Evolutionary conservation across 1,140 invertebrate genomes (phyloP), one percentile per base, ranked within the genome.

Genomic region (Eriocheir sinensis): DNA sequence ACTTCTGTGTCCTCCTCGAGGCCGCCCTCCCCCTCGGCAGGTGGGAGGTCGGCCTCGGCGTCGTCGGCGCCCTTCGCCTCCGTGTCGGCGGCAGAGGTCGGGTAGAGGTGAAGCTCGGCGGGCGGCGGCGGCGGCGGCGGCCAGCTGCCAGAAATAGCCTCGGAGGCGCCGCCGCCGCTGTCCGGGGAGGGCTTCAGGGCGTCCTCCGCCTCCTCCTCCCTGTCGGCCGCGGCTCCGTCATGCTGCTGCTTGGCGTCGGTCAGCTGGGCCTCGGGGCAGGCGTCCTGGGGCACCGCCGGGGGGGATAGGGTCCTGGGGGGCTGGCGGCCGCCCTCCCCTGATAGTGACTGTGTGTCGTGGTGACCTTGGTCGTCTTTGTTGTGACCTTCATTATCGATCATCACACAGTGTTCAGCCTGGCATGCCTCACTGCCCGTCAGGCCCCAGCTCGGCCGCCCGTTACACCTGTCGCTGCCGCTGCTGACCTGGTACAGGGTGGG

Each of bases 81-180:
- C 94, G 92, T 94, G 81, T 36, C 81, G 48, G 81, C 36, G 81
- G 81, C 81, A 94, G 94, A 94, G 94, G 94, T 79, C 94, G 90
- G 48, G 90, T 94, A 94, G 94, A 94, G 94, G 94, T 94, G 94
- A 94, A 79, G 89, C 12, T 94, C 79, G 41, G 93, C 6, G 92
- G 85, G 81, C 38, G 48, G 86, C 48, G 94, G 94, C 34, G 94
- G 89, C 38, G 48, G 86, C 48, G 94, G 94, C 34, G 94, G 89
- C 89, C 41, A 85, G 30, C 79, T 34, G 94, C 89, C 94, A 94
- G 94, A 94, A 94, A 94, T 94, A 94, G 94, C 79, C 89, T 48
- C 36, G 60, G 88, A 80, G 36, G 30, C 34, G 40, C 12, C 36
- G 72, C n/a, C 36, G 80, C 41, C 34, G 79, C 48, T 91, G 27